These are phyloP conservation scores for Dastarcus helophoroides DNA, from an alignment of 2,888 invertebrate species.

Conservation along the genomic window DNA sequence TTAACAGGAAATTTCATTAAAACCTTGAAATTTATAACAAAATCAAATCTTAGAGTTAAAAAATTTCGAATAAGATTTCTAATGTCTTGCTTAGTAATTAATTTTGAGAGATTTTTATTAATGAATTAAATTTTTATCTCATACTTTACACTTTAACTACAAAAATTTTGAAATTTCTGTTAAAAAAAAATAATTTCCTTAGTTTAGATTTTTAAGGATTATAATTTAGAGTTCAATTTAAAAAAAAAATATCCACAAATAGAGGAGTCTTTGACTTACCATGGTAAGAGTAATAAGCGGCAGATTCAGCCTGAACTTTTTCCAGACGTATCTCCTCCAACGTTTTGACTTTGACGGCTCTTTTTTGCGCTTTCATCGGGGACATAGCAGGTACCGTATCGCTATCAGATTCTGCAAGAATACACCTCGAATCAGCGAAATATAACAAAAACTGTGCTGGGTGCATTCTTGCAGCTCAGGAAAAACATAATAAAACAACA, in stretches of 20 bases:
- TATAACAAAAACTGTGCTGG: conserved; percentile 13
- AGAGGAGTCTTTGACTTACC: too few species aligned
- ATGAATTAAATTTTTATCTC: too few species aligned
- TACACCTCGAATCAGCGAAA: conserved; percentile 35
- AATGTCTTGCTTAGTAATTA: too few species aligned
- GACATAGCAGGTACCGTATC: conserved; percentile 56
- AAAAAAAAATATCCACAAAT: too few species aligned
- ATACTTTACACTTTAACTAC: too few species aligned
- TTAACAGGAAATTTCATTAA: too few species aligned
- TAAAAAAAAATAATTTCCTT: conserved; percentile 4
- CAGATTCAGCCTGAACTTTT: conserved; percentile 58
- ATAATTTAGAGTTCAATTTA: too few species aligned
- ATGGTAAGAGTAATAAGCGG: conserved; percentile 59
- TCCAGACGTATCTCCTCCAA: conserved; percentile 58
- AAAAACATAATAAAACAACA: conserved; percentile 16
- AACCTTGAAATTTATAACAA: too few species aligned
- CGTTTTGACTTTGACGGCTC: conserved; percentile 44
- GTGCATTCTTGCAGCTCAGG: conserved; percentile 37
- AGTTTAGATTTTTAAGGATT: too few species aligned
- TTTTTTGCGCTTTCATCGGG: conserved; percentile 42
- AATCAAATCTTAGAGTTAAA: too few species aligned
- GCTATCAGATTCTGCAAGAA: conserved; percentile 70
- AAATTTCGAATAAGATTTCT: too few species aligned
- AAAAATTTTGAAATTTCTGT: not conserved
- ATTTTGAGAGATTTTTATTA: too few species aligned